Conservation (phyloP, 30 jellyfish, hydroid and myxozoan species). For the Sanderia malayensis region DNA sequence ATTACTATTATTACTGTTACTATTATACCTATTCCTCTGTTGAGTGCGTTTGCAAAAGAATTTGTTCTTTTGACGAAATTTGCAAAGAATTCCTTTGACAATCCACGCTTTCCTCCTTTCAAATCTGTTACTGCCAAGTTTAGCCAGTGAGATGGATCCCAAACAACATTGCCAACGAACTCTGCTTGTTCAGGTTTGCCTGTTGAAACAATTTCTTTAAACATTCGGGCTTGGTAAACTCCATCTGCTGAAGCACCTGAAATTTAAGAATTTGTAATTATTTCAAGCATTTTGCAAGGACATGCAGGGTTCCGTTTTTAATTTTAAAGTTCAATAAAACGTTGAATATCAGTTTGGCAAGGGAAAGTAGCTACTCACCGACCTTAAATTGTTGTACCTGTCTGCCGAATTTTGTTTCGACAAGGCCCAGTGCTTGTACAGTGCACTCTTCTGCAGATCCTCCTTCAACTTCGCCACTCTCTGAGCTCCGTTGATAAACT, state of each 20-base stretch:
- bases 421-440: too few relatives aligned
- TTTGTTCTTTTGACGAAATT: background rate
- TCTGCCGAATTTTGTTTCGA: too few relatives aligned
- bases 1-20: background rate
- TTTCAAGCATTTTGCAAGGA: too few relatives aligned
- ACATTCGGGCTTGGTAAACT: background rate
- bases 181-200: background rate
- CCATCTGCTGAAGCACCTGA: constrained; percentile 6
- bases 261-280: too few relatives aligned
- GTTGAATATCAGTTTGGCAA: too few relatives aligned
- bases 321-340: too few relatives aligned
- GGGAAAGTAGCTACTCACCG: too few relatives aligned
- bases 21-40: background rate
- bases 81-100: background rate
- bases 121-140: background rate
- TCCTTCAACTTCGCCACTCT: too few relatives aligned
- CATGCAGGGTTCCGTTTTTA: too few relatives aligned
- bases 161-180: background rate
- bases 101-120: background rate
- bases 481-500: too few relatives aligned
- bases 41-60: background rate
- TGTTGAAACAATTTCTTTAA: background rate
- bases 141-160: constrained; percentile 6
- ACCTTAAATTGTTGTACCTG: too few relatives aligned
- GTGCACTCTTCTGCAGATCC: too few relatives aligned